Evolutionary conservation across 2,113 vertebrate species (phyloP).

Genomic region (Catharus bicknelli): DNA sequence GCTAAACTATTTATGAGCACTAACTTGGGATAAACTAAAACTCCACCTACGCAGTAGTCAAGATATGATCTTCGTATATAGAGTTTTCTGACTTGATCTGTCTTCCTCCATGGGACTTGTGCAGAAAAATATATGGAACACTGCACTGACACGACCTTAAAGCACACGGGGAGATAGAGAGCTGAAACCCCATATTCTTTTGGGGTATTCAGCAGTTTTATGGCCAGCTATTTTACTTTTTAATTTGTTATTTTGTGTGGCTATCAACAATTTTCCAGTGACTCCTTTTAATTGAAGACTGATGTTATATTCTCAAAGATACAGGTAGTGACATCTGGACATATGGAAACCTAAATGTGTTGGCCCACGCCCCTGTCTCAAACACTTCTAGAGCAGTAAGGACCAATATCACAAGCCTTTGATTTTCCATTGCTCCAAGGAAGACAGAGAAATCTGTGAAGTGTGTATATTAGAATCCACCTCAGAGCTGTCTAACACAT

Average conservation of each 20-base stretch:
- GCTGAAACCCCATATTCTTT: not conserved
- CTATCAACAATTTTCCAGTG: not conserved
- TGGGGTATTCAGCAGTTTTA: not conserved
- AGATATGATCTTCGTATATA: not conserved
- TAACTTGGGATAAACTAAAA: not conserved
- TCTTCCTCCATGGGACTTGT: not conserved
- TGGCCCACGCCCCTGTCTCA: not conserved
- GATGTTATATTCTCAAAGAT: not conserved
- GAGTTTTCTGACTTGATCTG: not conserved
- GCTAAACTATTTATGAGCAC: not conserved
- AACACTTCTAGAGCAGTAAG: not conserved
- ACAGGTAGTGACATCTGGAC: not conserved
- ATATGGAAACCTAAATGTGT: not conserved
- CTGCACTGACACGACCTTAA: not conserved
- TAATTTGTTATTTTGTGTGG: not conserved
- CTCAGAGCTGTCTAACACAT: not conserved
- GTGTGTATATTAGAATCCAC: not conserved
- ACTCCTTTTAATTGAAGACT: not conserved
- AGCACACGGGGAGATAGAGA: not conserved
- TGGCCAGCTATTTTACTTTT: not conserved
- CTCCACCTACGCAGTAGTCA: not conserved
- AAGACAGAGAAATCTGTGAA: not conserved
- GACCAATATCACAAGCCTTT: not conserved
- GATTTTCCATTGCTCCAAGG: not conserved
- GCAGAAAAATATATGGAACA: not conserved